Percentiles rank a stretch among this genome's conserved stretches.
Evolutionary conservation across 2,888 invertebrate genomes (phyloP).

Genomic region (Drosophila mettleri): DNA sequence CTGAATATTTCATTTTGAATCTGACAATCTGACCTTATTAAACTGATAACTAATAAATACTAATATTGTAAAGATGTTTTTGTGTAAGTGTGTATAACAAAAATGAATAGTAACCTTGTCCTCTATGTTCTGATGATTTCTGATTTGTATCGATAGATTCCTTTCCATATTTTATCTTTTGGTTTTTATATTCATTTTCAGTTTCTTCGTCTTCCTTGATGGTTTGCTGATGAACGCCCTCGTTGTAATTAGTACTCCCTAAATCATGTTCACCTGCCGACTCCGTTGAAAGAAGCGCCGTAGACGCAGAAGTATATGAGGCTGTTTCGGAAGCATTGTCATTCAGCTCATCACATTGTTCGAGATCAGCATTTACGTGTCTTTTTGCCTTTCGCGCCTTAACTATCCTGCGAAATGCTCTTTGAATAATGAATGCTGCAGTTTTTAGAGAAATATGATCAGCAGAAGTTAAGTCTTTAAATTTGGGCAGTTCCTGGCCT

Average conservation of each 20-base stretch:
- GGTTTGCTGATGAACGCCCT: slow-evolving; percentile 59
- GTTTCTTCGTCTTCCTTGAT: slow-evolving; percentile 65
- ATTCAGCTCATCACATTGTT: slow-evolving; percentile 55
- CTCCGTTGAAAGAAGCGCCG: slow-evolving; percentile 77
- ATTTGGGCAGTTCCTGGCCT: background rate
- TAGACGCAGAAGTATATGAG: slow-evolving; percentile 79
- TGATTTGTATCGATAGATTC: slow-evolving; percentile 27
- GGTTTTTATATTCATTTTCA: slow-evolving; percentile 52
- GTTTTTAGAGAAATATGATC: slow-evolving; percentile 37
- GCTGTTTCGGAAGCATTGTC: slow-evolving; percentile 77
- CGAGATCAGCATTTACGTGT: slow-evolving; percentile 37
- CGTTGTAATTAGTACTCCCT: slow-evolving; percentile 50
- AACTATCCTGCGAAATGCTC: slow-evolving; percentile 85
- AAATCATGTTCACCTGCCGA: slow-evolving; percentile 57
- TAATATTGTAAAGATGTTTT: too few relatives aligned
- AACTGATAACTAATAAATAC: too few relatives aligned
- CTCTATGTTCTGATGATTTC: slow-evolving; percentile 17
- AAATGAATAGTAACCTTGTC: slow-evolving; percentile 26
- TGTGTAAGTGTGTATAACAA: background rate
- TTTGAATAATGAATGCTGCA: slow-evolving; percentile 86
- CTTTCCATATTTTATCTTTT: slow-evolving; percentile 26
- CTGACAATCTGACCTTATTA: too few relatives aligned
- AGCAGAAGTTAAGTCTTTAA: slow-evolving; percentile 10
- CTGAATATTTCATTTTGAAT: too few relatives aligned
- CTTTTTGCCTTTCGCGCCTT: slow-evolving; percentile 32